A percentile compares a stretch with the other conserved stretches of the same genome.
Conservation (phyloP, 2,888 invertebrate genomes). For the Theretra japonica region DNA sequence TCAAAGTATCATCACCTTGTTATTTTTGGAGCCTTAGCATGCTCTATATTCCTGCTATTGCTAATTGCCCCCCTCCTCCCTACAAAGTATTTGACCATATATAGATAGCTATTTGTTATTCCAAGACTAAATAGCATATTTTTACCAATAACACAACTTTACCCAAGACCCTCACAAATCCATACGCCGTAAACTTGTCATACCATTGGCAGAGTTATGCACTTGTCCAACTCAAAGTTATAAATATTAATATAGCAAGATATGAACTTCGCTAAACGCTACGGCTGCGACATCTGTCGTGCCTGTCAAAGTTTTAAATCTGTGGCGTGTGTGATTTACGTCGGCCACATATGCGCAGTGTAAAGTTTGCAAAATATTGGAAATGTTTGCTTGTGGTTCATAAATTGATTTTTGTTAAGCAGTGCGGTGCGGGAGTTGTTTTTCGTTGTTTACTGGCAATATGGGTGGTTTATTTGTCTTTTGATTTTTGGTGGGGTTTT, state of each 20-base stretch:
- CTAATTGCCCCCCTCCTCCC: too few relatives aligned
- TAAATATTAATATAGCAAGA: conserved; percentile 23
- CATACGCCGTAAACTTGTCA: not conserved
- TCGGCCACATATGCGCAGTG: conserved; percentile 11
- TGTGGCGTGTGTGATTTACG: conserved; percentile 16
- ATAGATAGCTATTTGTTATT: too few relatives aligned
- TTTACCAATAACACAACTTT: not conserved
- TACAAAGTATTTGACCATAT: too few relatives aligned
- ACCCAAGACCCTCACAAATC: not conserved
- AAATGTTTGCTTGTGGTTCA: conserved; percentile 10
- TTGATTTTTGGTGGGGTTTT: not conserved
- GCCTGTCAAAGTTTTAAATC: conserved; percentile 20
- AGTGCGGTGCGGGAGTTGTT: not conserved
- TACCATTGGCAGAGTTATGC: conserved; percentile 13
- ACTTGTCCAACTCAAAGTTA: conserved; percentile 5
- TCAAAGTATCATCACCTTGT: too few relatives aligned
- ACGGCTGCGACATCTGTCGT: conserved; percentile 20
- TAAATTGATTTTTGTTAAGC: conserved; percentile 14
- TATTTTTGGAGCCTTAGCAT: too few relatives aligned
- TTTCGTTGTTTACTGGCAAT: conserved; percentile 2
- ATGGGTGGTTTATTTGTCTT: not conserved
- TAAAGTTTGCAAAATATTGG: conserved; percentile 21
- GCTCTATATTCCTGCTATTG: too few relatives aligned
- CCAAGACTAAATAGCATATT: not conserved
- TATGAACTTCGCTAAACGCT: conserved; percentile 23